These are phyloP conservation scores for Siderastrea radians DNA, from an alignment of 92 coral and sea anemone genomes.

Conservation along the genomic window DNA sequence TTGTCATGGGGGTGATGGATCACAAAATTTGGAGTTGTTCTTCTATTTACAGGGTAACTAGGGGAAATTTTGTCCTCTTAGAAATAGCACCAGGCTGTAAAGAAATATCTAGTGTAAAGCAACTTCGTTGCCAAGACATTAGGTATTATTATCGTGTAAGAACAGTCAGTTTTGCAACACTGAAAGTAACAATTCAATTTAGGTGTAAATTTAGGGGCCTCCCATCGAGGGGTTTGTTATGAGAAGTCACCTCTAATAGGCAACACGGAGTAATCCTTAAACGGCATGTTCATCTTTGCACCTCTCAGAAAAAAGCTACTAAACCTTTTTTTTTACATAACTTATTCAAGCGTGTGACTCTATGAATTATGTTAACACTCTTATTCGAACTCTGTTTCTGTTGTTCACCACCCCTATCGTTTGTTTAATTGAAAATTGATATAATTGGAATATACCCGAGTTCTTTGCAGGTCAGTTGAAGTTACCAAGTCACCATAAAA, in stretches of 20 bases:
- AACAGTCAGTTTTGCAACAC: background rate
- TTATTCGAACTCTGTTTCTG: background rate
- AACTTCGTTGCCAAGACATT: background rate
- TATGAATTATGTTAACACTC: background rate
- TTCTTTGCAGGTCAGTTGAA: conserved; percentile 23
- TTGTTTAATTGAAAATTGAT: background rate
- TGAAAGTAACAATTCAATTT: background rate
- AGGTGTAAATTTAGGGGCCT: conserved; percentile 15
- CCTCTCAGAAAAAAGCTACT: background rate
- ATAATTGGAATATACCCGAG: conserved; percentile 4
- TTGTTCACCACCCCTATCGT: conserved; percentile 9
- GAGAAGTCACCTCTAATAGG: background rate
- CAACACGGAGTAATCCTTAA: background rate
- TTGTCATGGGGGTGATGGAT: background rate
- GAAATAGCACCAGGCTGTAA: background rate
- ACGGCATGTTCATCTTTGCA: background rate
- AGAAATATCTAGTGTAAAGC: background rate
- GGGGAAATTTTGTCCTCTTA: background rate
- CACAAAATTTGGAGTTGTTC: background rate
- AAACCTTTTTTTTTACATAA: background rate
- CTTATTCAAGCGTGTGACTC: background rate
- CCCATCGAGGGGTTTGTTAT: background rate
- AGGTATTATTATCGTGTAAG: background rate
- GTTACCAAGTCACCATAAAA: conserved; percentile 48
- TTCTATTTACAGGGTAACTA: background rate